A percentile compares a stretch with the other conserved stretches of the same genome.
Evolutionary conservation across 1,140 invertebrate species (phyloP).

Genomic region (Drosophila nigromelanica): DNA sequence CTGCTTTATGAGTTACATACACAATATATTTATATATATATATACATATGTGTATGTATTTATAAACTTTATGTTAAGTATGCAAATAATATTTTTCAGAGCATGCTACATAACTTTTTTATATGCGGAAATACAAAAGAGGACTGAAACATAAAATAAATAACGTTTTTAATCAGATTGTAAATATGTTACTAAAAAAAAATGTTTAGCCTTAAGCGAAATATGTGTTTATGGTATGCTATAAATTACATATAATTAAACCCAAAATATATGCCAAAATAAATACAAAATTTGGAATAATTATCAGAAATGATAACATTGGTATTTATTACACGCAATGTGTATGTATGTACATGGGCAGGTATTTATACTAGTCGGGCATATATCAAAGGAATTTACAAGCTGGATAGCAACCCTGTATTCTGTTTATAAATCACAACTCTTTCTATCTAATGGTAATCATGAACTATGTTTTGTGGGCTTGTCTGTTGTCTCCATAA

Average conservation of each 20-base stretch:
- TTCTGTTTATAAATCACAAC: slow-evolving; percentile 24
- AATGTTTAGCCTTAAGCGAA: not conserved
- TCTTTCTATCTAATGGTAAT: slow-evolving; percentile 33
- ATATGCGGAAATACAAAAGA: not conserved
- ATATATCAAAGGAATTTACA: slow-evolving; percentile 26
- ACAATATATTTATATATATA: not conserved
- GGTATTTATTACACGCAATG: slow-evolving; percentile 6
- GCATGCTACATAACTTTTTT: slow-evolving; percentile 8
- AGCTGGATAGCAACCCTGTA: not conserved
- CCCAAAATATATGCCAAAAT: not conserved
- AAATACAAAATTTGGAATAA: slow-evolving; percentile 6
- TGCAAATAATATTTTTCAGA: slow-evolving; percentile 18
- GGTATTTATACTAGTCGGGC: slow-evolving; percentile 3
- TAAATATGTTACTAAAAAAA: not conserved
- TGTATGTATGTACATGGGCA: not conserved
- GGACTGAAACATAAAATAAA: slow-evolving; percentile 17
- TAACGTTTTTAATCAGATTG: slow-evolving; percentile 13
- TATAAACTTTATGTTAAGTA: not conserved
- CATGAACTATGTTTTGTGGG: slow-evolving; percentile 29
- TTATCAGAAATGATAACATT: slow-evolving; percentile 8
- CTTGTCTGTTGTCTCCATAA: slow-evolving; percentile 31
- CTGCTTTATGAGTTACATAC: slow-evolving; percentile 5
- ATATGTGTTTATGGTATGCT: no score
- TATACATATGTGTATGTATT: not conserved
- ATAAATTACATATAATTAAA: not conserved